phyloP scores from a whole-genome alignment of 2,888 invertebrate species.

The Drosophila flavopinicola region DNA sequence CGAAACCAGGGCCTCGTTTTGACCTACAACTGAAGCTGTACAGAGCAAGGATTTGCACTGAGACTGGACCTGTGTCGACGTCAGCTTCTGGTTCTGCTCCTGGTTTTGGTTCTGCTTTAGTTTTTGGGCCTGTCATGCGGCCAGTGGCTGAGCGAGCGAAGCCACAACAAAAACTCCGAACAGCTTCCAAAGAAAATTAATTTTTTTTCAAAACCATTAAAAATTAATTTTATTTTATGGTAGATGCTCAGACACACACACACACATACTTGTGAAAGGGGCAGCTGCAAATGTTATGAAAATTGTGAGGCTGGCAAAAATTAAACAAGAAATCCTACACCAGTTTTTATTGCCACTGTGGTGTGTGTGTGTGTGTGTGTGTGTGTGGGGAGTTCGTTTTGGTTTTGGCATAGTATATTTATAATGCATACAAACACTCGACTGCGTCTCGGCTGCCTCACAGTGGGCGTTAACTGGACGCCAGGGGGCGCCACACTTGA shows the following conservation, averaged over 20 bases:
- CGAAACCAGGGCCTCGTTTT: conserved; percentile 18
- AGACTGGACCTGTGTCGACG: conserved; percentile 9
- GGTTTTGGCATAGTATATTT: conserved; percentile 68
- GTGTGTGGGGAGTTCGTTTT: conserved; percentile 18
- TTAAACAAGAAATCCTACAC: conserved; percentile 48
- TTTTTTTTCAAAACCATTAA: conserved; percentile 79
- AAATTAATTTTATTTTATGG: conserved; percentile 79
- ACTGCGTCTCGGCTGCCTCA: conserved; percentile 50
- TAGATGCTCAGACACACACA: conserved; percentile 28
- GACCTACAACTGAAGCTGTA: conserved; percentile 31
- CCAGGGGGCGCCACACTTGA: conserved; percentile 70
- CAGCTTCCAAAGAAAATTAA: conserved; percentile 74
- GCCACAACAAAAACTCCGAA: conserved; percentile 59
- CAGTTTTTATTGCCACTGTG: conserved; percentile 53
- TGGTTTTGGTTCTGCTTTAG: not conserved
- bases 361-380: conserved; percentile 1
- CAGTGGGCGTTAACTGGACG: conserved; percentile 68
- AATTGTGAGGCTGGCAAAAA: conserved; percentile 43
- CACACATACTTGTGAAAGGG: conserved; percentile 22
- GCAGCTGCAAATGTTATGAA: conserved; percentile 58
- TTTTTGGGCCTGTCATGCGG: conserved; percentile 47
- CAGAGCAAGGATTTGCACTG: conserved; percentile 2
- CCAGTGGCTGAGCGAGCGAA: conserved; percentile 32
- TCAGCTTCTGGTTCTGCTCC: not conserved
- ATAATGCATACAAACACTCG: conserved; percentile 77